Base-by-base conservation (phyloP, 2,888 invertebrate genomes). In the Teinopalpus imperialis region DNA sequence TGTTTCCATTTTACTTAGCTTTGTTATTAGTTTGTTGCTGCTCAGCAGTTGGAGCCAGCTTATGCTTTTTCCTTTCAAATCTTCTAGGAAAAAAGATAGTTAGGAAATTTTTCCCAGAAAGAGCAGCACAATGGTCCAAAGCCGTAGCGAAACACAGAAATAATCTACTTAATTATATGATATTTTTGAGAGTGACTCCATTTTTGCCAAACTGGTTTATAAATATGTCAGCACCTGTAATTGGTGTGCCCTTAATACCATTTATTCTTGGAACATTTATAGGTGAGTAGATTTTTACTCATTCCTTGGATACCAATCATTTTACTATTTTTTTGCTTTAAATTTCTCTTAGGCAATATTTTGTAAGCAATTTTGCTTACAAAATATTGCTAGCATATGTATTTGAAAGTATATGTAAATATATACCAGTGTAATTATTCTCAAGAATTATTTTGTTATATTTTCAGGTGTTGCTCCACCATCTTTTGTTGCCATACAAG, bases 131-230 rank as follows among this genome's bases (percentile, higher is more conserved):
- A 53, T 99, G 98, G 98, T 93, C 97, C 12, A 81, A 90, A 29
- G 93, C 95, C 74, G 97, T 98, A 47, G 87, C 92, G 27, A 94
- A 94, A 68, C 98, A 99, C 74, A 91, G 92, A 52, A 93, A 96
- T 59, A 94, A 98, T 76, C 88, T 99, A 54, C 91, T 99, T 49
- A 97, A 97, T 87, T 99, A 99, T 74, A 97, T 99, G 62, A 92
- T 99, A 68, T 99, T 99, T 80, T 90, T 99, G 57, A 92, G 99
- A 57, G 95, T 99, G 69, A 99, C 99, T 14, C 99, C 99, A 41
- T 94, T 99, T 71, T 89, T 99, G 63, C 99, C 99, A 3, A 99
- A 99, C 81, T 99, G 99, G 99, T 98, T 99, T 78, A 98, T 98
- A 56, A 98, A 98, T 83, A 91, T 99, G 70, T 94, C 97, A 0